Conservation (phyloP, 2,888 invertebrate genomes). For the Gymnosoma rotundatum region DNA sequence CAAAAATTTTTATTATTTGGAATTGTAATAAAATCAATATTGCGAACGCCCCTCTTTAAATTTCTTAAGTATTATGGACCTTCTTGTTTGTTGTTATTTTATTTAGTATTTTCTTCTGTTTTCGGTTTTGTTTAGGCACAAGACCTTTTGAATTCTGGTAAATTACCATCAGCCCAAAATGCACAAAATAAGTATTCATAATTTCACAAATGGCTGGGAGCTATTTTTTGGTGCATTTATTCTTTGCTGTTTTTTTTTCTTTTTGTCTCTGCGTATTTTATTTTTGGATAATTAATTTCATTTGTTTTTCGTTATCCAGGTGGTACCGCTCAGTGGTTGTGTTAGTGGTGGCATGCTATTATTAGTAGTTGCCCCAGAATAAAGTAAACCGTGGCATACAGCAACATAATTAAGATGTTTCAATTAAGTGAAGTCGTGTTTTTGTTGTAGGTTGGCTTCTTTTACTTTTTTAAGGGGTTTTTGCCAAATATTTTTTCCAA, state of each 20-base stretch:
- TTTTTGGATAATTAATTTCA: conserved; percentile 65
- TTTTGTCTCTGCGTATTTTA: conserved; percentile 15
- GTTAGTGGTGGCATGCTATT: conserved; percentile 49
- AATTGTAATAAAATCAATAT: conserved; percentile 61
- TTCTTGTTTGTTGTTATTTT: conserved; percentile 31
- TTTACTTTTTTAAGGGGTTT: conserved; percentile 3
- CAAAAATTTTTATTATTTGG: conserved; percentile 32
- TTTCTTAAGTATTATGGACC: conserved; percentile 42
- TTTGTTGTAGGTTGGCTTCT: conserved; percentile 31
- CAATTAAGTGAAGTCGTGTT: conserved; percentile 60
- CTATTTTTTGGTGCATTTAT: conserved; percentile 28
- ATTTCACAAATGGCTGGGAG: conserved; percentile 45
- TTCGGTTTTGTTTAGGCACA: conserved; percentile 13
- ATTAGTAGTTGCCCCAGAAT: conserved; percentile 43
- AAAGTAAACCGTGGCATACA: conserved; percentile 25
- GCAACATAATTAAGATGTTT: conserved; percentile 66
- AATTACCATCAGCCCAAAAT: conserved; percentile 38
- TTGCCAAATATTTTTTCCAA: conserved; percentile 2
- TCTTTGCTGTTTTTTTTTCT: conserved; percentile 11
- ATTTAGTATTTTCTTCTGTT: neutral
- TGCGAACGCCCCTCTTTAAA: conserved; percentile 54
- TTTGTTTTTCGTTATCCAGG: conserved; percentile 64
- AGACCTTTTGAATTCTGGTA: conserved; percentile 19
- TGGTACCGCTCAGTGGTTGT: conserved; percentile 46
- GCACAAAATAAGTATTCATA: conserved; percentile 25